A percentile compares a stretch with the other conserved stretches of the same genome.
phyloP scores from a whole-genome alignment of 2,888 invertebrate species.

The Geophilus truncorum region DNA sequence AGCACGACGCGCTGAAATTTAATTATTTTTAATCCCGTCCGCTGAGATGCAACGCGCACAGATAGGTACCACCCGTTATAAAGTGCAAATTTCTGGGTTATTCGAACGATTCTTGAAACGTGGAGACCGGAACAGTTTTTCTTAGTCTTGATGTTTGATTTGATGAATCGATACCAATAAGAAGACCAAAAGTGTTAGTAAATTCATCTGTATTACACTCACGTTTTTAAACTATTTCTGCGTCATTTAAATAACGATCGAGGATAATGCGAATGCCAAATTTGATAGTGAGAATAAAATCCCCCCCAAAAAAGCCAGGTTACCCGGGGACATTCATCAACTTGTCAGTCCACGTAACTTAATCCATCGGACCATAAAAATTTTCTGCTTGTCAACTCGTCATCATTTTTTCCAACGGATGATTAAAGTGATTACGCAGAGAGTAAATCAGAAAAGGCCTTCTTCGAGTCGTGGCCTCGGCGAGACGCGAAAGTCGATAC shows the following conservation, averaged over 20 bases:
- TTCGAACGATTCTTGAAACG: too few species aligned
- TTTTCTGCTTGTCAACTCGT: constrained; percentile 18
- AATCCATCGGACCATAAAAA: background rate
- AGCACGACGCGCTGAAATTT: too few species aligned
- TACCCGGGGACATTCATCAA: background rate
- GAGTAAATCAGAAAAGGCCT: background rate
- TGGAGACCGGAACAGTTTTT: too few species aligned
- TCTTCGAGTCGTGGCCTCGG: background rate
- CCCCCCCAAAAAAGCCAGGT: background rate
- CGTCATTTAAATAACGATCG: background rate
- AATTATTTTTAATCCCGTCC: too few species aligned
- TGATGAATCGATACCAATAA: too few species aligned
- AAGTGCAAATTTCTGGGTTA: too few species aligned
- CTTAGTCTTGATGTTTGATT: too few species aligned
- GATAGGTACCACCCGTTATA: too few species aligned
- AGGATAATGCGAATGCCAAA: background rate
- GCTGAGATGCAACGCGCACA: too few species aligned
- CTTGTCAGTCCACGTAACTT: background rate
- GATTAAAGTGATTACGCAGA: background rate
- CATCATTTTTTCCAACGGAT: background rate
- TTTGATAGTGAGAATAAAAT: background rate
- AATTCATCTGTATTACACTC: too few species aligned
- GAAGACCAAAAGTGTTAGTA: too few species aligned
- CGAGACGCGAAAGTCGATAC: background rate
- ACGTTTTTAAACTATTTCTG: too few species aligned